Percentiles rank a stretch among this genome's conserved stretches.
Evolutionary conservation across 1,140 invertebrate species (phyloP).

Genomic region (Aphaenogaster ashmeadi): DNA sequence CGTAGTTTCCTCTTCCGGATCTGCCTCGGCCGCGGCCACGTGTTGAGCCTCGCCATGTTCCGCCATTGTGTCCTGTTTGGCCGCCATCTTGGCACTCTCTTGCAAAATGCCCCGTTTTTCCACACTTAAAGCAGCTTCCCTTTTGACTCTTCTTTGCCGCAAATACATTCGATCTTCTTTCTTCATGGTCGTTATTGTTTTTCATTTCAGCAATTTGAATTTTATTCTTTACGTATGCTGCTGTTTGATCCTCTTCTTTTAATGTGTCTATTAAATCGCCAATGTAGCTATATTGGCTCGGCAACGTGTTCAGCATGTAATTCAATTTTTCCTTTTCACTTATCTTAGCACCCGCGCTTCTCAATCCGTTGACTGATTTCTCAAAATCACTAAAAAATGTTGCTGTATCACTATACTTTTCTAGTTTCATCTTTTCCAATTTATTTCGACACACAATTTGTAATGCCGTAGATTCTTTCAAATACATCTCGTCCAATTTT

Average conservation of each 20-base stretch:
- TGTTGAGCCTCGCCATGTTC: not conserved
- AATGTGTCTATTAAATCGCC: conserved; percentile 14
- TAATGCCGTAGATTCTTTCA: conserved; percentile 60
- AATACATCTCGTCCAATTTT: conserved; percentile 57
- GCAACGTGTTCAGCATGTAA: conserved; percentile 68
- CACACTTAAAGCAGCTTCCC: conserved; percentile 65
- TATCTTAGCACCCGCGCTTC: conserved; percentile 75
- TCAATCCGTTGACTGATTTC: conserved; percentile 78
- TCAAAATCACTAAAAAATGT: conserved; percentile 79
- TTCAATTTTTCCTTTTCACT: conserved; percentile 78
- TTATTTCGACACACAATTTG: conserved; percentile 62
- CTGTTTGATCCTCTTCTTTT: conserved; percentile 73
- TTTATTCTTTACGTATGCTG: conserved; percentile 5
- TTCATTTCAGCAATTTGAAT: not conserved
- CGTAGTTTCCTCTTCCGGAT: conserved; percentile 1
- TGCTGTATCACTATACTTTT: conserved; percentile 43
- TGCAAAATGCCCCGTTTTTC: conserved; percentile 2
- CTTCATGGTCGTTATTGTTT: conserved; percentile 19
- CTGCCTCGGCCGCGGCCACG: not conserved
- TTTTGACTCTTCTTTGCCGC: not conserved
- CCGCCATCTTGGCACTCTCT: not conserved
- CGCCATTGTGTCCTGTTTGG: not conserved
- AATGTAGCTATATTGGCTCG: not conserved
- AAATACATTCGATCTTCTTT: conserved; percentile 63
- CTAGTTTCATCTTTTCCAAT: conserved; percentile 52